Base-by-base conservation (phyloP, 2,888 invertebrate genomes). In the Quadriops clusia region DNA sequence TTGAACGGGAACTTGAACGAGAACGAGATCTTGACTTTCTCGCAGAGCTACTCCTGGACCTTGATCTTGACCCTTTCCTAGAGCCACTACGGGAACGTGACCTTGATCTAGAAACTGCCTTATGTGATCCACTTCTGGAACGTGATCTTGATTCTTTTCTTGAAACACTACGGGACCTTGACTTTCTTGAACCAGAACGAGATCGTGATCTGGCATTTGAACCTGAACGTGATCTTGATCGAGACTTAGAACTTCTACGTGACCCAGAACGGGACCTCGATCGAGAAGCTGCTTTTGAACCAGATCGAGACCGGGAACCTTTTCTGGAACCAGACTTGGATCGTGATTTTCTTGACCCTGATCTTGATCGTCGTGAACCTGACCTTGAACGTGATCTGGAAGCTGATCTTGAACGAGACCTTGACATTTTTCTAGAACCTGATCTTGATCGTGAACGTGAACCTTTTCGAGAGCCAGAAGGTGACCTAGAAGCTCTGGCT, bases 381-480 rank as follows among this genome's bases (percentile, higher is more conserved):
- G 45, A 44, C 30, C 46, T 23, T 3, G 46, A 45, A n/a, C 38
- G 33, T 8, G 49, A 49, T 26, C 26, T 26, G 30, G 42, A 53
- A 29, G 48, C 48, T 5, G 55, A 55, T 24, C 45, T 46, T 1
- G 57, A 56, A 11, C 49, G 41, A 3, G 56, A 58, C 23, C 47
- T 44, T 4, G 53, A 48, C n/a, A n/a, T n/a, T 13, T 38, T 34
- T 28, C 35, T 33, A 11, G 41, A 42, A n/a, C 46, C 37, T 4
- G 53, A 50, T 29, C 47, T 39, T 3, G 59, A 60, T 33, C 32
- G 28, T 12, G 29, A 33, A n/a, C 33, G 29, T 13, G 53, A 49
- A 14, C 39, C 25, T 4, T 15, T 26, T 16, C 27, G 13, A n/a
- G 32, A 32, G 13, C 24, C 16, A 26, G 17, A 31, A 16, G 56